These are phyloP conservation scores for Acronicta psi DNA, from an alignment of 2,888 invertebrate genomes.

Conservation along the genomic window DNA sequence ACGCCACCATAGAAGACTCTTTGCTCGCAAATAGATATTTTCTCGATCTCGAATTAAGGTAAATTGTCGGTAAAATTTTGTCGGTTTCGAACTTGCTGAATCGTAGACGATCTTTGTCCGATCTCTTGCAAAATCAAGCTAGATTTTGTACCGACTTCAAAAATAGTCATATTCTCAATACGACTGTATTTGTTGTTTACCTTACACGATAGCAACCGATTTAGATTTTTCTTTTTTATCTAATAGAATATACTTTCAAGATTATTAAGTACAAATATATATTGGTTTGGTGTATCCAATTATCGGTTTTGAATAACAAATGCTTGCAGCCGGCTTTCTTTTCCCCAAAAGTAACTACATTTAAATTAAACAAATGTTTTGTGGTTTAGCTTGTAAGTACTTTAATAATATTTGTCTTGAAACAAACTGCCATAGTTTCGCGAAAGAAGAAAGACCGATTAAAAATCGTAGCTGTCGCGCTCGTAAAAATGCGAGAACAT, in stretches of 20 bases:
- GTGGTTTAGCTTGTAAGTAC: constrained; percentile 14
- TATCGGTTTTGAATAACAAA: too few relatives aligned
- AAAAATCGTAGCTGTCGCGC: constrained; percentile 26
- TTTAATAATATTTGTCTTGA: constrained; percentile 16
- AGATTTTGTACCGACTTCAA: background rate
- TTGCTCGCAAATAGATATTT: constrained; percentile 36
- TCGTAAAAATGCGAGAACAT: constrained; percentile 23
- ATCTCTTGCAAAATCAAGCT: background rate
- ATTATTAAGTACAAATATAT: too few relatives aligned
- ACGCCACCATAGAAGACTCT: constrained; percentile 46
- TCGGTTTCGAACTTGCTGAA: background rate
- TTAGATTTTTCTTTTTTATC: too few relatives aligned
- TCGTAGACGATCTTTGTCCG: background rate
- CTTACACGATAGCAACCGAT: too few relatives aligned
- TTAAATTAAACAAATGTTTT: background rate
- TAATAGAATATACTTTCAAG: too few relatives aligned
- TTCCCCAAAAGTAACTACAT: background rate
- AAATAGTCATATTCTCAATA: too few relatives aligned
- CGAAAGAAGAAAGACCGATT: constrained; percentile 30
- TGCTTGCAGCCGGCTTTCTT: background rate
- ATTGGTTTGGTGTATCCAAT: too few relatives aligned
- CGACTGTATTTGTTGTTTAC: too few relatives aligned
- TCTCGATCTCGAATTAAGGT: constrained; percentile 24
- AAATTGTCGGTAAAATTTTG: constrained; percentile 3
- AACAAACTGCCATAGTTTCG: constrained; percentile 23